Percentiles rank a stretch among this genome's conserved stretches.
Evolutionary conservation across 1,140 invertebrate genomes (phyloP).

Genomic region (Drusus annulatus): DNA sequence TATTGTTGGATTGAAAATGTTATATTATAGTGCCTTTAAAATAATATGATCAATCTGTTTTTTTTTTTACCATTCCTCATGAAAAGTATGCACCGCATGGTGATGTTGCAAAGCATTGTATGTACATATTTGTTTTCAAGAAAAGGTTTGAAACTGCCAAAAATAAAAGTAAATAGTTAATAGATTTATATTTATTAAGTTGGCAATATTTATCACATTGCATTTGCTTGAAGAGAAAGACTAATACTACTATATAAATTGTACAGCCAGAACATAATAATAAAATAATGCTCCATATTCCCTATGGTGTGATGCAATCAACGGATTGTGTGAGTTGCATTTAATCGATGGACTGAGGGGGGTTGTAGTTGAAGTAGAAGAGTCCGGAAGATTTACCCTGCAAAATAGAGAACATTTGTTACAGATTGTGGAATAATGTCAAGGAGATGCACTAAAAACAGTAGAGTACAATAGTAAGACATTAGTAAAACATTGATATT

Average conservation of each 20-base stretch:
- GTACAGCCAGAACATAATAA: slow-evolving; percentile 5
- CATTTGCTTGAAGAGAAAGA: background rate
- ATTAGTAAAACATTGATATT: too few species aligned
- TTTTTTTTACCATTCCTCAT: background rate
- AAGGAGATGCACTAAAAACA: too few species aligned
- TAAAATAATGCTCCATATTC: background rate
- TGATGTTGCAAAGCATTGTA: too few species aligned
- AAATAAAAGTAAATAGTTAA: background rate
- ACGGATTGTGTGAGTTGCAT: background rate
- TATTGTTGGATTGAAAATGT: too few species aligned
- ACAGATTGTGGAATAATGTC: background rate
- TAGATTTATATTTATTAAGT: slow-evolving; percentile 44
- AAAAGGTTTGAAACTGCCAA: too few species aligned
- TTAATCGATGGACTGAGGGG: slow-evolving; percentile 73
- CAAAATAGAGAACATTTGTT: slow-evolving; percentile 13
- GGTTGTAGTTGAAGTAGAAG: slow-evolving; percentile 73
- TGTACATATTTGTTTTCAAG: too few species aligned
- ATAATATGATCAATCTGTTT: background rate
- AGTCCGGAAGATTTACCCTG: slow-evolving; percentile 74
- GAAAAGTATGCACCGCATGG: too few species aligned
- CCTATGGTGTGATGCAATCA: background rate
- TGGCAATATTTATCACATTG: slow-evolving; percentile 14
- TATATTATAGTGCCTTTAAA: slow-evolving; percentile 19
- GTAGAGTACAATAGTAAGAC: too few species aligned
- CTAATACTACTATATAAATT: slow-evolving; percentile 27